Evolutionary conservation across 2,888 invertebrate genomes (phyloP).

Genomic region (Phaonia tiefii): DNA sequence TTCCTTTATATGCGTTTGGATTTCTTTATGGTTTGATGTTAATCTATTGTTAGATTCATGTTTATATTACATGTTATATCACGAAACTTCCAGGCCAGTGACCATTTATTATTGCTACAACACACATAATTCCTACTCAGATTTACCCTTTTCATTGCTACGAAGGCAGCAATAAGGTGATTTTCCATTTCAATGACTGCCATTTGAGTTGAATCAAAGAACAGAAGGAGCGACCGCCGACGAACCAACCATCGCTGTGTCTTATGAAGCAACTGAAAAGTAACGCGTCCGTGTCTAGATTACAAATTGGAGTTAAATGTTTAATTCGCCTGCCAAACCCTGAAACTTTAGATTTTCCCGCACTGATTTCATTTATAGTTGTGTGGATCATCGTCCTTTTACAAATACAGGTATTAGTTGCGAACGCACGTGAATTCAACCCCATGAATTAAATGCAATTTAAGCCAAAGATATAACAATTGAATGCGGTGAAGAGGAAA

Average conservation of each 20-base stretch:
- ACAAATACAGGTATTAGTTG: conserved; percentile 5
- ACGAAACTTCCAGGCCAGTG: conserved; percentile 11
- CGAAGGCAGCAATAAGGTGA: conserved; percentile 52
- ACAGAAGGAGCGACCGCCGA: background rate
- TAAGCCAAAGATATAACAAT: conserved; percentile 24
- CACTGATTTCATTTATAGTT: conserved; percentile 56
- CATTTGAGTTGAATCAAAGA: conserved; percentile 43
- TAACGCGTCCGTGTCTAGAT: conserved; percentile 58
- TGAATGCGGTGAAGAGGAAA: conserved; percentile 12
- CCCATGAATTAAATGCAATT: conserved; percentile 20
- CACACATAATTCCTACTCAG: conserved; percentile 8
- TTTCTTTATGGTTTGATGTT: background rate
- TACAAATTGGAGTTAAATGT: conserved; percentile 62
- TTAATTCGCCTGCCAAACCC: conserved; percentile 52
- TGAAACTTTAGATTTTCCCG: no score
- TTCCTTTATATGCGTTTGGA: background rate
- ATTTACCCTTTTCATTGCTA: conserved; percentile 26
- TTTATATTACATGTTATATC: background rate
- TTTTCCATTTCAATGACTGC: conserved; percentile 62
- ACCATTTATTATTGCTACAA: conserved; percentile 19
- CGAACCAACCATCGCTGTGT: background rate
- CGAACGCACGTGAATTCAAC: background rate
- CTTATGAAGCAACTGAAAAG: conserved; percentile 64
- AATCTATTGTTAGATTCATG: conserved; percentile 29
- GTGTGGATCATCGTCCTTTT: conserved; percentile 27